Base-by-base conservation (phyloP, 64 coral and sea anemone genomes). In the Montipora foliosa region DNA sequence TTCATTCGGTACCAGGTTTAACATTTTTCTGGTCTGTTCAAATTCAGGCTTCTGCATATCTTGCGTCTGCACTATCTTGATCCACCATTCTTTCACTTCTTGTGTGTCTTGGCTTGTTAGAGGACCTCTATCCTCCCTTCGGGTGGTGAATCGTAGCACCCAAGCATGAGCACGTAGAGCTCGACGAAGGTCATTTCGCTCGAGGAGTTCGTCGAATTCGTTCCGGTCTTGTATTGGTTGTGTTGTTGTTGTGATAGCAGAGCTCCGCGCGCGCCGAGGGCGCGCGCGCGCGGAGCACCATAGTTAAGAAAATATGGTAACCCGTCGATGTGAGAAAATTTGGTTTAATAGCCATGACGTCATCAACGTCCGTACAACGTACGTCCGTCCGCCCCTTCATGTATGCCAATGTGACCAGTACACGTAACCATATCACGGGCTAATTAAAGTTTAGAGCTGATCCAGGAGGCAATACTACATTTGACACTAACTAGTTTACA, bases 61-160 rank as follows among this genome's bases (percentile, higher is more conserved):
- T 45, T 95, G 79, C 0, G 19, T 25, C 51, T 95, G 93, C 9
- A 67, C 72, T 79, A 74, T 76, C 59, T 87, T 69, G 51, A 87
- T 67, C 94, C 81, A 76, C 94, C 81, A 76, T 17, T 13, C 8
- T 19, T 60, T 82, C 58, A 75, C 44, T 15, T 15, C 25, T 82
- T 95, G 47, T 50, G 87, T 91, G 12, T 94, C 87, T 67, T 90
- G 68, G 48, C 76, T 89, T 8, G 75, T 81, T 74, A 81, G 19
- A 14, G 92, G 84, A 81, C 92, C 77, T 44, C 44, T 73, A 13
- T 22, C 10, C 64, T 68, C 17, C 13, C 49, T 12, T 3, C 16
- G 73, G 47, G 29, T n/a, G 29, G 61, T 81, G 85, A 94, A 89
- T 47, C 85, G 70, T 64, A 47, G 79, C 58, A 88, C 57, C 84